Percentiles rank a stretch among this genome's conserved stretches.
These are phyloP conservation scores for Elegia similella DNA, from an alignment of 2,888 invertebrate genomes.

Conservation along the genomic window DNA sequence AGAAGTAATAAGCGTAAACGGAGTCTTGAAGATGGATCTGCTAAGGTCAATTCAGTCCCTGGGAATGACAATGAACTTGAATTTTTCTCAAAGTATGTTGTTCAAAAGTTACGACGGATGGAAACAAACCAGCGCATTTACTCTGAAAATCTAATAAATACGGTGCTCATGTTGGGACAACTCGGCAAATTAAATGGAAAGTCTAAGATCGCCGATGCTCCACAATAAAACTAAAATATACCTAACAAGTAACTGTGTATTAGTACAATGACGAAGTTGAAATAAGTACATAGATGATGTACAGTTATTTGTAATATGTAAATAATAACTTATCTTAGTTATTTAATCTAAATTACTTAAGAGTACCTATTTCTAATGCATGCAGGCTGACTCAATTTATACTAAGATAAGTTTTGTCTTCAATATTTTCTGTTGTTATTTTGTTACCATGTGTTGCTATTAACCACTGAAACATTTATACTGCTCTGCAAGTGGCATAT, in stretches of 20 bases:
- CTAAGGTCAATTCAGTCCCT: slow-evolving; percentile 31
- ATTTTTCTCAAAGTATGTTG: slow-evolving; percentile 74
- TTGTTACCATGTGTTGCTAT: slow-evolving; percentile 13
- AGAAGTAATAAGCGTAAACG: slow-evolving; percentile 51
- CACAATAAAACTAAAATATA: background rate
- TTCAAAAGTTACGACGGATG: slow-evolving; percentile 72
- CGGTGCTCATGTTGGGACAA: slow-evolving; percentile 74
- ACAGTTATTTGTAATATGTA: slow-evolving; percentile 8
- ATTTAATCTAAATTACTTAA: slow-evolving; percentile 6
- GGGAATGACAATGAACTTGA: slow-evolving; percentile 69
- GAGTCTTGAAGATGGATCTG: slow-evolving; percentile 42
- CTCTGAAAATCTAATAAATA: slow-evolving; percentile 76
- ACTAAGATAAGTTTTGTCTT: slow-evolving; percentile 3
- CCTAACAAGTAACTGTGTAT: background rate
- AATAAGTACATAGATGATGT: background rate
- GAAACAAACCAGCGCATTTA: slow-evolving; percentile 76
- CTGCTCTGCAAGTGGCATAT: background rate
- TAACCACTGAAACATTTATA: background rate
- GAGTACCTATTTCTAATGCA: slow-evolving; percentile 5
- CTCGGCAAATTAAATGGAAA: slow-evolving; percentile 67
- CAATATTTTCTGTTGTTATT: background rate
- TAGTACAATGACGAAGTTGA: background rate
- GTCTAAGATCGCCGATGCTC: slow-evolving; percentile 58
- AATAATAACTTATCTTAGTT: slow-evolving; percentile 12
- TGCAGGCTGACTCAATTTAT: background rate